Percentiles rank a stretch among this genome's conserved stretches.
Evolutionary conservation across 2,113 vertebrate species (phyloP).

Genomic region (Taxidea taxus): DNA sequence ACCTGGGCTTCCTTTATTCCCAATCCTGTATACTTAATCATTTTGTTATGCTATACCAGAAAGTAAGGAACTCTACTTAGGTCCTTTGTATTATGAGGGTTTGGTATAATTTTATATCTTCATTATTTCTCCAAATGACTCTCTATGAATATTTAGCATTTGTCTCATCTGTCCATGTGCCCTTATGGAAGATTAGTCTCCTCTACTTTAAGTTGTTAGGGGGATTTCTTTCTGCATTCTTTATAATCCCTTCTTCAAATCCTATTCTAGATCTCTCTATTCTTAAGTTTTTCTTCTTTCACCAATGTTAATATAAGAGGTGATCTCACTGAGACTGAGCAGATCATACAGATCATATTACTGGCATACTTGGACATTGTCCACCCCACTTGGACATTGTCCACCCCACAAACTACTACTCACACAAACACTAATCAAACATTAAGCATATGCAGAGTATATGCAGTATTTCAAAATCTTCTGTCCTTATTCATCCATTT

Average conservation of each 20-base stretch:
- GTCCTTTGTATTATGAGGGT: background rate
- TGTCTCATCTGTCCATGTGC: background rate
- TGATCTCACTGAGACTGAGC: background rate
- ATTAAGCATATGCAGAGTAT: background rate
- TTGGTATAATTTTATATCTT: background rate
- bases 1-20: background rate
- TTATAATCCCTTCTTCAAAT: too few species aligned
- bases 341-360: background rate
- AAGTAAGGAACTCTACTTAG: background rate
- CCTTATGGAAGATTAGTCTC: too few species aligned
- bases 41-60: background rate
- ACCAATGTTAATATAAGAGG: background rate
- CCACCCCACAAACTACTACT: background rate
- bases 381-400: background rate
- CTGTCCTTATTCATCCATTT: background rate
- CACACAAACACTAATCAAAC: background rate
- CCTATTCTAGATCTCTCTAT: too few species aligned
- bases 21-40: background rate
- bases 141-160: background rate
- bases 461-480: background rate
- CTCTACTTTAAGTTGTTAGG: too few species aligned
- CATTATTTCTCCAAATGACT: background rate
- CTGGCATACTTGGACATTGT: background rate
- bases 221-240: too few species aligned
- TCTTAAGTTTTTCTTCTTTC: too few species aligned